Evolutionary conservation across 1,140 invertebrate genomes (phyloP).

Genomic region (Lepeophtheirus salmonis): DNA sequence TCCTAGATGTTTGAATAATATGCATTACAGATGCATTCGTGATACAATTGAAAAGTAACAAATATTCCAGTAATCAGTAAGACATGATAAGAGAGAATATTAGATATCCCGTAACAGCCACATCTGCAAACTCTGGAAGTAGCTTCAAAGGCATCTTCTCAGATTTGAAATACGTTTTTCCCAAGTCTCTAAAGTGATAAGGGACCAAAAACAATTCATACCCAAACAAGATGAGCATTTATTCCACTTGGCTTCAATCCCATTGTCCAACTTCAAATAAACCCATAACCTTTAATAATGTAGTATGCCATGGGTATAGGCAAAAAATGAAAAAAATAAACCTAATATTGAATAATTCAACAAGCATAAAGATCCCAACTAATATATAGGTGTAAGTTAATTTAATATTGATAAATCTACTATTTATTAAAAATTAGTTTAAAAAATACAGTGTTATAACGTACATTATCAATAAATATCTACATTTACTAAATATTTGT

Average conservation of each 20-base stretch:
- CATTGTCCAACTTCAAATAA: not conserved
- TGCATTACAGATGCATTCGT: not conserved
- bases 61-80: slow-evolving; percentile 1
- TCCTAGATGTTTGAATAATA: slow-evolving; percentile 6
- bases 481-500: too few relatives aligned
- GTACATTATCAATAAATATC: too few relatives aligned
- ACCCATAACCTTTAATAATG: not conserved
- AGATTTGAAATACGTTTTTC: not conserved
- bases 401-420: too few relatives aligned
- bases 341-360: not conserved
- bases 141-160: not conserved
- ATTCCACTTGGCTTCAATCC: not conserved
- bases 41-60: slow-evolving; percentile 5
- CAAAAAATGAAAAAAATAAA: not conserved
- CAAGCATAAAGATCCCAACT: not conserved
- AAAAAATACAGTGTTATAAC: too few relatives aligned
- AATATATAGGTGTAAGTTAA: not conserved
- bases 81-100: not conserved
- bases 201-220: not conserved
- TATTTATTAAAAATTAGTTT: too few relatives aligned
- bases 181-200: not conserved
- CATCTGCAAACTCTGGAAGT: not conserved
- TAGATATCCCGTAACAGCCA: not conserved
- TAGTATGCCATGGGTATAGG: not conserved
- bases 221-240: not conserved